Evolutionary conservation across 2,113 vertebrate species (phyloP).

Genomic region (Leucoraja erinaceus): DNA sequence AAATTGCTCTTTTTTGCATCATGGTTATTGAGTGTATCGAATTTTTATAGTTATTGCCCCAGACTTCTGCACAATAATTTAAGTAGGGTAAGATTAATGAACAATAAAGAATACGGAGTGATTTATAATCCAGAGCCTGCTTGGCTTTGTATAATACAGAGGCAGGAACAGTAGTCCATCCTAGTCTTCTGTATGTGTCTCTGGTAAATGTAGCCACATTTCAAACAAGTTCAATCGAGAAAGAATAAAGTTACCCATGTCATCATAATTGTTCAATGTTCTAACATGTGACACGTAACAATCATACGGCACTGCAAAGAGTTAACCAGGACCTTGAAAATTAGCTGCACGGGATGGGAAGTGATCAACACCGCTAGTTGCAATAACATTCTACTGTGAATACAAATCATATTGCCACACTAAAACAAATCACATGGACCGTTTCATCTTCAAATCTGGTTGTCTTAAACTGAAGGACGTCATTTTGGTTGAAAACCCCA

Average conservation of each 20-base stretch:
- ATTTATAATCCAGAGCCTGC: too few species aligned
- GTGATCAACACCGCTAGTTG: slow-evolving; percentile 39
- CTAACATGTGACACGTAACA: slow-evolving; percentile 70
- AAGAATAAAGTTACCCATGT: background rate
- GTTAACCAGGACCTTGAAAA: slow-evolving; percentile 96
- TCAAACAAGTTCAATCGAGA: background rate
- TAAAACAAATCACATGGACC: background rate
- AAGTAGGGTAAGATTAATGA: too few species aligned
- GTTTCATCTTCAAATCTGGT: background rate
- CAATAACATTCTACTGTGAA: background rate
- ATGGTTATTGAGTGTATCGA: too few species aligned
- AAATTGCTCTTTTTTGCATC: too few species aligned
- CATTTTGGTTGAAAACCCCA: background rate
- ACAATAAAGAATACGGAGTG: too few species aligned
- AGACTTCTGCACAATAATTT: too few species aligned
- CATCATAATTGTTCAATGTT: background rate
- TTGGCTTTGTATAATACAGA: too few species aligned
- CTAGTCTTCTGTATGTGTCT: background rate
- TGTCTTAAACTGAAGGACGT: background rate
- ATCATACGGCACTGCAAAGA: slow-evolving; percentile 86
- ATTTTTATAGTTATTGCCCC: too few species aligned
- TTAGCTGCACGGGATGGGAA: slow-evolving; percentile 86
- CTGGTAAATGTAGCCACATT: background rate
- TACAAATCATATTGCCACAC: background rate
- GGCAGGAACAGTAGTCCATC: background rate